Evolutionary conservation across 2,888 invertebrate genomes (phyloP).

Genomic region (Serrognathus titanus): DNA sequence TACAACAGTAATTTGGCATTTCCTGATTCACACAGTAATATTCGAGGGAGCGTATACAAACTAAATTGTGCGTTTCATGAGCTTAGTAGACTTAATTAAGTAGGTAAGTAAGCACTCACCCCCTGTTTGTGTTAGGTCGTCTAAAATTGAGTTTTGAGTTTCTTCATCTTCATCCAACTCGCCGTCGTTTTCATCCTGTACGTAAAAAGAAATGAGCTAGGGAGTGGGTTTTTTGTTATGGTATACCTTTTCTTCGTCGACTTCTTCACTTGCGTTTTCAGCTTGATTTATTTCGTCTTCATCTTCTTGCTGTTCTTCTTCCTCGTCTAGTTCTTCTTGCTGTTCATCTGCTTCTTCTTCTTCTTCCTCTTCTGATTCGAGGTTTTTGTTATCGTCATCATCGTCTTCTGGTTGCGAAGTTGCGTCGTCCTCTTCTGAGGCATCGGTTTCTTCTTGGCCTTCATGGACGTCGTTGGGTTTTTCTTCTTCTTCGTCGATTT

Average conservation of each 20-base stretch:
- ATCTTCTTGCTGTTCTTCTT: constrained; percentile 23
- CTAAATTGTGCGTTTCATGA: too few species aligned
- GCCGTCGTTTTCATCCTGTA: constrained; percentile 35
- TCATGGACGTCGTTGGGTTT: constrained; percentile 35
- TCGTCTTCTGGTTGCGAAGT: constrained; percentile 31
- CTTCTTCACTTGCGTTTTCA: constrained; percentile 21
- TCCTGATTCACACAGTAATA: constrained; percentile 45
- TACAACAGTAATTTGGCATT: constrained; percentile 40
- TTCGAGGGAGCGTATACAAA: too few species aligned
- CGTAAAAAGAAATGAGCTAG: constrained; percentile 23
- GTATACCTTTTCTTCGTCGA: constrained; percentile 24
- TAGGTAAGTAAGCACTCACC: too few species aligned
- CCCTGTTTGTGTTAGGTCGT: too few species aligned
- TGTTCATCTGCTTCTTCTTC: constrained; percentile 36
- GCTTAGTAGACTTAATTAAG: too few species aligned
- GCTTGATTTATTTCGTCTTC: constrained; percentile 20
- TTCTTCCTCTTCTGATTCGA: constrained; percentile 34
- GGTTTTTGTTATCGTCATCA: constrained; percentile 28
- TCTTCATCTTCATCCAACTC: constrained; percentile 37
- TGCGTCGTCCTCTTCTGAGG: constrained; percentile 23
- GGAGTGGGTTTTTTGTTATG: constrained; percentile 35
- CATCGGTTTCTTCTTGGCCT: constrained; percentile 24
- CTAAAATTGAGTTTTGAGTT: constrained; percentile 1
- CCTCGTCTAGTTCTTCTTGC: constrained; percentile 40
- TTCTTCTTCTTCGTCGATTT: constrained; percentile 45